These are phyloP conservation scores for Lemur catta DNA, from an alignment of 2,797 vertebrate genomes.

Conservation along the genomic window DNA sequence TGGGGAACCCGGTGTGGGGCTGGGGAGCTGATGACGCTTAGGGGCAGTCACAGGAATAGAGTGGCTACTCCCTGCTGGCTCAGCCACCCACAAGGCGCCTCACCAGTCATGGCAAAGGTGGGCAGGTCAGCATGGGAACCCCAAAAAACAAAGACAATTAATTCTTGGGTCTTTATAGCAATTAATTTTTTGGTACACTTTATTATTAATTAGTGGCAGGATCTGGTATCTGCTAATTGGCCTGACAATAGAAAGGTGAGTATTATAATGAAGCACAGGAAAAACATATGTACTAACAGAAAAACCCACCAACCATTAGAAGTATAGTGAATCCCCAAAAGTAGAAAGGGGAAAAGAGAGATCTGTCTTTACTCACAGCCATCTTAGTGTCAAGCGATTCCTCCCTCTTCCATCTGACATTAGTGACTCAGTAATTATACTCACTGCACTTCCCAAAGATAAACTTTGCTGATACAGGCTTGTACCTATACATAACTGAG, in stretches of 20 bases:
- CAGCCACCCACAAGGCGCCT: not conserved
- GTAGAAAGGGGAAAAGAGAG: not conserved
- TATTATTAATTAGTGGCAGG: not conserved
- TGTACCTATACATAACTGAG: not conserved
- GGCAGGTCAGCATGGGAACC: not conserved
- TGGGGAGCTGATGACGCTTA: too few relatives aligned
- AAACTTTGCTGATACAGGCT: not conserved
- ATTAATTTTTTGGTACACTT: not conserved
- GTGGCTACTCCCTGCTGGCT: not conserved
- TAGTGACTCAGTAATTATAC: not conserved
- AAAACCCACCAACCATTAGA: not conserved
- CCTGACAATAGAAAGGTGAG: not conserved
- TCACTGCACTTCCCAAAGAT: not conserved
- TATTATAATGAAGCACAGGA: not conserved
- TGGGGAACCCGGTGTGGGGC: too few relatives aligned
- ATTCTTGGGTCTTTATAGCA: not conserved
- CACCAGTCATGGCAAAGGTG: not conserved
- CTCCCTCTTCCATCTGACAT: not conserved
- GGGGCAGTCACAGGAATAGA: not conserved
- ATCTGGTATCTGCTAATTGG: not conserved
- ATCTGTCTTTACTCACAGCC: not conserved
- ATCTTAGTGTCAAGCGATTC: not conserved
- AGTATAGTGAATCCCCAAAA: not conserved
- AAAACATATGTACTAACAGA: not conserved
- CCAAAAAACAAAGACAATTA: not conserved